Evolutionary conservation across 2,113 vertebrate genomes (phyloP), one percentile per base, ranked within the genome.

Genomic region (Pica pica): DNA sequence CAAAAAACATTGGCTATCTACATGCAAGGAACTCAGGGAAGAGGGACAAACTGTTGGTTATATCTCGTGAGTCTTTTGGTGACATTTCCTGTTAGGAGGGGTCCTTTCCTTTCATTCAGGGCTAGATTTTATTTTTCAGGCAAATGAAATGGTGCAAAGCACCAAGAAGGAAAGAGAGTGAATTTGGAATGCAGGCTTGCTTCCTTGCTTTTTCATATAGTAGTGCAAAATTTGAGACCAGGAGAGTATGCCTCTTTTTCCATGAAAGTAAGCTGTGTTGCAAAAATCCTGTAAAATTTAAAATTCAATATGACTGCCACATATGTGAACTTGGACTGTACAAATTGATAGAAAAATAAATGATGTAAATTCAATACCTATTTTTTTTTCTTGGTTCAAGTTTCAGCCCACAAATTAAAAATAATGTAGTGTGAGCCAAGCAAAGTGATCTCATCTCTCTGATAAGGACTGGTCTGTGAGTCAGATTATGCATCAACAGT

Each of bases 361-460:
- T 31, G 0, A 8, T 8, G 3, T 8, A 57, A 13, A 80, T n/a
- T 44, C 47, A n/a, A 24, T 27, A 46, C 0, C 1, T 59, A 2
- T 70, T 47, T 33, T 56, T 31, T 24, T 67, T 39, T 21, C 33
- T 56, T 83, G 17, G 46, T 56, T 28, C 24, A 57, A 42, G 1
- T 77, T 61, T 24, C 11, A 49, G 5, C 39, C 9, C 4, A 41
- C 5, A n/a, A 30, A 26, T 31, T 30, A 39, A 61, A 42, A 84
- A 55, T 22, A 49, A 22, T 21, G 8, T 6, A 12, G 1, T 52
- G 24, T 24, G 23, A 73, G 13, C 10, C 20, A 28, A 35, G 16
- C 3, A 80, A 77, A 73, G 4, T 23, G 5, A 53, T 63, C 8
- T n/a, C 4, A 1, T 81, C 11, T 71, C n/a, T 50, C 35, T 81